phyloP scores from a whole-genome alignment of 2,797 vertebrate genomes.

The Myoxocephalus aenaeus region DNA sequence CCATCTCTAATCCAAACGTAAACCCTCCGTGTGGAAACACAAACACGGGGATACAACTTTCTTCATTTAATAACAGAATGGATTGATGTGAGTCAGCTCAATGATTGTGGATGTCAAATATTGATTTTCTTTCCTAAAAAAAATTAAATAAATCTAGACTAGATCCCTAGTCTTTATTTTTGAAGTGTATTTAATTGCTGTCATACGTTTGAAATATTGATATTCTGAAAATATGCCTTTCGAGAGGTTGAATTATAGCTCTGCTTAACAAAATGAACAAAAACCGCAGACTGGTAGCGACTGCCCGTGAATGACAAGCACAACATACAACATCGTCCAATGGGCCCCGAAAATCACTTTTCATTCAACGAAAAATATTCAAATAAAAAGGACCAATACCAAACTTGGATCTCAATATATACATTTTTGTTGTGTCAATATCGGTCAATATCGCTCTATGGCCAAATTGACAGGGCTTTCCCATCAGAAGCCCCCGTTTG shows the following conservation, averaged over 20 bases:
- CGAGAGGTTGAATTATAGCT: neutral
- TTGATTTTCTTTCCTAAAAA: neutral
- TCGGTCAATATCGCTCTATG: neutral
- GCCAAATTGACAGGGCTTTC: neutral
- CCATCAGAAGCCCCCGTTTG: neutral
- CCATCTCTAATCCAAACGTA: constrained; percentile 37
- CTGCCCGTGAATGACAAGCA: neutral
- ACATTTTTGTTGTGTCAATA: too few relatives aligned
- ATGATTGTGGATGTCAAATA: constrained; percentile 8
- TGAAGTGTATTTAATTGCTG: constrained; percentile 26
- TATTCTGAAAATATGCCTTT: neutral
- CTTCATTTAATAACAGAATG: constrained; percentile 19
- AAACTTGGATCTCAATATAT: neutral
- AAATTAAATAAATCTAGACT: neutral
- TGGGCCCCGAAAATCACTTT: neutral
- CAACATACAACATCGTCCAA: neutral
- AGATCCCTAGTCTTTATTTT: neutral
- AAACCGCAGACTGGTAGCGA: neutral
- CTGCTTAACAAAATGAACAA: constrained; percentile 10
- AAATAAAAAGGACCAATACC: neutral
- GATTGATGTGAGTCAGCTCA: constrained; percentile 27
- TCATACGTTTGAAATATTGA: constrained; percentile 19
- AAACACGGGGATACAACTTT: neutral
- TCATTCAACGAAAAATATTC: neutral
- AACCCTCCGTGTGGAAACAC: constrained; percentile 2